Evolutionary conservation across 2,797 vertebrate genomes (phyloP).

Genomic region (Typhlichthys eigenmanni): DNA sequence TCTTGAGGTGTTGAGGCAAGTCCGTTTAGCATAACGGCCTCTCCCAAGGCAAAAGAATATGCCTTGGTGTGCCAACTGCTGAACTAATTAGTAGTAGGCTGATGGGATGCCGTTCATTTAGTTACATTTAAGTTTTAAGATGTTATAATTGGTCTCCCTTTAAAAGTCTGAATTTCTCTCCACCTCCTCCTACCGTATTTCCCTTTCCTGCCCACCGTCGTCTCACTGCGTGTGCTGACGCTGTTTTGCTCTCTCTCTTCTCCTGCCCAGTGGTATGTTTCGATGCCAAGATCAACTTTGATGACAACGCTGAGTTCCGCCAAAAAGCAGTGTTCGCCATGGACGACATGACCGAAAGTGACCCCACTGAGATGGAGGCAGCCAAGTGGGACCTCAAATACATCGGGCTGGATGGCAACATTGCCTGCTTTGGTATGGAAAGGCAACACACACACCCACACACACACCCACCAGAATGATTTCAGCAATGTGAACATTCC

Average conservation of each 20-base stretch:
- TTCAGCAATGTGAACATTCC: constrained; percentile 10
- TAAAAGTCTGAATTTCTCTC: constrained; percentile 18
- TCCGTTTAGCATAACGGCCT: constrained; percentile 51
- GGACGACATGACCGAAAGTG: constrained; percentile 94
- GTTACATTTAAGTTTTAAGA: constrained; percentile 50
- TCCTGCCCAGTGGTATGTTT: constrained; percentile 90
- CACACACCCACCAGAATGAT: constrained; percentile 18
- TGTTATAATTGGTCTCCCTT: constrained; percentile 38
- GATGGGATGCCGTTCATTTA: constrained; percentile 37
- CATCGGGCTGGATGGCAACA: constrained; percentile 97
- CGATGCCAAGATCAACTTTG: constrained; percentile 99
- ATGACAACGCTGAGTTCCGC: constrained; percentile 97
- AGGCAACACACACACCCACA: background rate
- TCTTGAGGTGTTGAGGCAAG: constrained; percentile 55
- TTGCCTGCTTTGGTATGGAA: constrained; percentile 93
- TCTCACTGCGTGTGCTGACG: background rate
- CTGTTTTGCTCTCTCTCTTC: constrained; percentile 4
- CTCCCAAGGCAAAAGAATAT: constrained; percentile 49
- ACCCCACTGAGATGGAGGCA: constrained; percentile 92
- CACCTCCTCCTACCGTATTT: constrained; percentile 4
- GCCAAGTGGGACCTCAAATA: constrained; percentile 96
- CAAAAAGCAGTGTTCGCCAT: constrained; percentile 96
- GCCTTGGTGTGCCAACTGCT: constrained; percentile 36
- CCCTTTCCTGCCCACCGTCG: background rate
- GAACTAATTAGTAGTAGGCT: constrained; percentile 59